Conservation (phyloP, 2,113 vertebrate species). For the Cyprinodon tularosa region DNA sequence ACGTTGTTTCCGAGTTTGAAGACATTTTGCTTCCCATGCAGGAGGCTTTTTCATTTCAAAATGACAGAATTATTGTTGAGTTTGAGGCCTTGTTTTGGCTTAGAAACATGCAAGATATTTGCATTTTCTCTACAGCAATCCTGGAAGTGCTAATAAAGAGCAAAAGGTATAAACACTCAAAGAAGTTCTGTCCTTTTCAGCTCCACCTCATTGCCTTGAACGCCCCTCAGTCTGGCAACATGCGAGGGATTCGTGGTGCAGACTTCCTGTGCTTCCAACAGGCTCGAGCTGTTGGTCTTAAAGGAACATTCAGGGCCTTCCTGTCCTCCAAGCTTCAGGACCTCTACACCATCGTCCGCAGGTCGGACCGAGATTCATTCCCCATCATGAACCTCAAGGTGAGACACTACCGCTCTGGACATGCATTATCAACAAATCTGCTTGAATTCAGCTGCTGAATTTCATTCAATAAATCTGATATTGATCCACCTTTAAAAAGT, state of each 20-base stretch:
- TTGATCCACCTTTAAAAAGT: background rate
- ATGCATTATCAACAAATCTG: background rate
- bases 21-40: too few species aligned
- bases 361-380: constrained; percentile 81
- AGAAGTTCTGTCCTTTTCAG: constrained; percentile 66
- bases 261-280: constrained; percentile 99
- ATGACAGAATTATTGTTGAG: too few species aligned
- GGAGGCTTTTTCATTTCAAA: too few species aligned
- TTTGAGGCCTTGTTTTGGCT: too few species aligned
- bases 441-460: too few species aligned
- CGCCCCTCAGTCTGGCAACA: constrained; percentile 85
- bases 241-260: constrained; percentile 92
- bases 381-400: constrained; percentile 94
- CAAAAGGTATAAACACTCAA: background rate
- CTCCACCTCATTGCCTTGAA: constrained; percentile 94
- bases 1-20: too few species aligned
- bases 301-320: constrained; percentile 95
- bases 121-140: too few species aligned
- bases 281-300: constrained; percentile 87
- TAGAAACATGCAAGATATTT: too few species aligned
- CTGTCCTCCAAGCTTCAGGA: constrained; percentile 95
- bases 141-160: background rate
- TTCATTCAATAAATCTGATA: too few species aligned
- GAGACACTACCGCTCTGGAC: background rate
- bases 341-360: constrained; percentile 94